phyloP scores from a whole-genome alignment of 2,113 vertebrate genomes.

The Protobothrops flavoviridis region DNA sequence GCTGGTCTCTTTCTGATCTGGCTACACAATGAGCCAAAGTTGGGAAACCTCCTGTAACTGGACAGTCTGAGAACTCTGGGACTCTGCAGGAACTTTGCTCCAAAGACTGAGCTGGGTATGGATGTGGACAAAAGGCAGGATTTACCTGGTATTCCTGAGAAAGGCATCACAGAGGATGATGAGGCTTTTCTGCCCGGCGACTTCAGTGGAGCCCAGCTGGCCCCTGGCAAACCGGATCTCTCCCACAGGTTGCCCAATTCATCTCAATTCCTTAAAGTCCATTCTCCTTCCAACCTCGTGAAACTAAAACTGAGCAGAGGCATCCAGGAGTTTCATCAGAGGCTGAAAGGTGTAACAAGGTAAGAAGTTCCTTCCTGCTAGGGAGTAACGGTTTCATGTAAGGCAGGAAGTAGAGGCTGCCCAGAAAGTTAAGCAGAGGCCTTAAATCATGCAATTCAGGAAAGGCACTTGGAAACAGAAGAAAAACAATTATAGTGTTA shows the following conservation, averaged over 20 bases:
- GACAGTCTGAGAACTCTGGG: not conserved
- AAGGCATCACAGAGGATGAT: not conserved
- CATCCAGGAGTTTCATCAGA: constrained; percentile 26
- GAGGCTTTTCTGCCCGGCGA: constrained; percentile 30
- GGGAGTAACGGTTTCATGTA: not conserved
- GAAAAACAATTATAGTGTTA: not conserved
- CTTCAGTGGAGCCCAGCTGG: not conserved
- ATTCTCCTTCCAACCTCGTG: constrained; percentile 24
- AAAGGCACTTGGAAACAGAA: not conserved
- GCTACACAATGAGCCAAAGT: not conserved
- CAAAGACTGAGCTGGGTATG: not conserved
- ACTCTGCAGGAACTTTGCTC: not conserved
- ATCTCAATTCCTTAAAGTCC: not conserved
- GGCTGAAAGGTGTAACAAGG: not conserved
- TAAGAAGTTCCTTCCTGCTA: not conserved
- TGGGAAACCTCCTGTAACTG: not conserved
- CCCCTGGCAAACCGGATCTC: not conserved
- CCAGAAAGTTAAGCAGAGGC: not conserved
- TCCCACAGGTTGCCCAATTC: not conserved
- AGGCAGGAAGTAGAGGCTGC: not conserved
- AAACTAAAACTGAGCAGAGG: constrained; percentile 29
- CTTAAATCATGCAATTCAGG: not conserved
- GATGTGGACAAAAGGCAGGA: not conserved
- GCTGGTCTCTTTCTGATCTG: not conserved
- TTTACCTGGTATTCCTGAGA: constrained; percentile 29